Conservation (phyloP, 2,113 vertebrate species). For the Gallinago undulata region DNA sequence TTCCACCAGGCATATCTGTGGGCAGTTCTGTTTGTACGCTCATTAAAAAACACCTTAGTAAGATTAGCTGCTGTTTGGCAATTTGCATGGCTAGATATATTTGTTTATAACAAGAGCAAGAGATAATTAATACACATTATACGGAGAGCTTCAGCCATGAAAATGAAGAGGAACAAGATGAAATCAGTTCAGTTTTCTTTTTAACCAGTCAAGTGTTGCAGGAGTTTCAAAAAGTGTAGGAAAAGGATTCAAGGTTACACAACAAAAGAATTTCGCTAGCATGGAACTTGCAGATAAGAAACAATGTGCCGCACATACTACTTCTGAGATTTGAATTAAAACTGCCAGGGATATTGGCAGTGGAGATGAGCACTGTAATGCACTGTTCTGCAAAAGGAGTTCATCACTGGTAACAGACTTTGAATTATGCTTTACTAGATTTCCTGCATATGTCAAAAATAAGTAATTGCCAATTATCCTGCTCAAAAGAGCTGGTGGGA, state of each 20-base stretch:
- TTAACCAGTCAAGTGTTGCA: neutral
- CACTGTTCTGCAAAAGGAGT: conserved; percentile 19
- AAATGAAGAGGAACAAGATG: neutral
- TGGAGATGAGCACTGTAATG: neutral
- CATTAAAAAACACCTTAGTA: neutral
- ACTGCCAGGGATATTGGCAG: conserved; percentile 24
- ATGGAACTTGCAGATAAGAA: conserved; percentile 38
- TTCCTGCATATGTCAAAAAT: conserved; percentile 59
- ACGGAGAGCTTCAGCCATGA: neutral
- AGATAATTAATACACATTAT: conserved; percentile 8
- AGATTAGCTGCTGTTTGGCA: conserved; percentile 33
- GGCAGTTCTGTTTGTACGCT: conserved; percentile 7
- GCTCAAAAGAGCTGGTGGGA: conserved; percentile 56
- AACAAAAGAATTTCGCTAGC: conserved; percentile 22
- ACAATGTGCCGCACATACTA: conserved; percentile 45
- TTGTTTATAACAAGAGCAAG: conserved; percentile 32
- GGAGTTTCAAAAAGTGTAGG: conserved; percentile 16
- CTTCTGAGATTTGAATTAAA: conserved; percentile 55
- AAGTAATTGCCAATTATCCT: conserved; percentile 63
- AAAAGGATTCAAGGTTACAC: conserved; percentile 29
- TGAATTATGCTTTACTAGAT: conserved; percentile 51
- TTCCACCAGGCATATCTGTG: conserved; percentile 36
- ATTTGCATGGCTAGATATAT: conserved; percentile 4
- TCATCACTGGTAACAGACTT: conserved; percentile 42
- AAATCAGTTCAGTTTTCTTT: conserved; percentile 34